Conservation (phyloP, 2,113 vertebrate genomes). For the Taurulus bubalis region DNA sequence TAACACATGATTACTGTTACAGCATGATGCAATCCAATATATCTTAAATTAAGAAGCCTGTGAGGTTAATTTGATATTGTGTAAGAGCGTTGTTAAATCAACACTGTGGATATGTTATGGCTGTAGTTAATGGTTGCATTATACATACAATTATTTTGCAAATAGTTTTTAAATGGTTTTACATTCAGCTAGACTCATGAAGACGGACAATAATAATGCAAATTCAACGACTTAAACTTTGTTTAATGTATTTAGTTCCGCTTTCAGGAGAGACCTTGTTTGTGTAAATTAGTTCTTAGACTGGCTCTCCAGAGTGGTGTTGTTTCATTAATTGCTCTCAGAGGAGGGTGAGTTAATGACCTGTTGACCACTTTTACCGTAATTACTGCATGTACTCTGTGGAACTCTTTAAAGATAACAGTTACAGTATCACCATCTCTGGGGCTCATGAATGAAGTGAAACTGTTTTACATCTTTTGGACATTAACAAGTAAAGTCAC, state of each 20-base stretch:
- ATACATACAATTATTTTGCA: background rate
- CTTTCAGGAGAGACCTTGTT: constrained; percentile 17
- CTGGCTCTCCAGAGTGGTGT: constrained; percentile 11
- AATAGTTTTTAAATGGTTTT: background rate
- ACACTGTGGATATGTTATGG: background rate
- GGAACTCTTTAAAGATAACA: constrained; percentile 19
- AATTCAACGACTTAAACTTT: background rate
- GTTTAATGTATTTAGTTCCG: background rate
- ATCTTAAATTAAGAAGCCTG: background rate
- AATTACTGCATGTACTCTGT: constrained; percentile 10
- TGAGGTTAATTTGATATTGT: background rate
- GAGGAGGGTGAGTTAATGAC: constrained; percentile 39
- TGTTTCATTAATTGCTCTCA: constrained; percentile 49
- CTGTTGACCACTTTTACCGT: constrained; percentile 45
- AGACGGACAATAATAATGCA: background rate
- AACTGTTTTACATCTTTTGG: background rate
- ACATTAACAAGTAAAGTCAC: constrained; percentile 2
- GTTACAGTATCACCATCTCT: constrained; percentile 2
- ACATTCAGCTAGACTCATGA: background rate
- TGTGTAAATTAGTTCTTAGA: background rate
- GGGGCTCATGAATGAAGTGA: background rate
- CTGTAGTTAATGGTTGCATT: background rate
- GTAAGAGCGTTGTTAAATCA: background rate
- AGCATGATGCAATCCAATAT: background rate
- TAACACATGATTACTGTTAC: background rate